These are phyloP conservation scores for Vanacampus margaritifer DNA, from an alignment of 2,113 vertebrate genomes.

Conservation along the genomic window DNA sequence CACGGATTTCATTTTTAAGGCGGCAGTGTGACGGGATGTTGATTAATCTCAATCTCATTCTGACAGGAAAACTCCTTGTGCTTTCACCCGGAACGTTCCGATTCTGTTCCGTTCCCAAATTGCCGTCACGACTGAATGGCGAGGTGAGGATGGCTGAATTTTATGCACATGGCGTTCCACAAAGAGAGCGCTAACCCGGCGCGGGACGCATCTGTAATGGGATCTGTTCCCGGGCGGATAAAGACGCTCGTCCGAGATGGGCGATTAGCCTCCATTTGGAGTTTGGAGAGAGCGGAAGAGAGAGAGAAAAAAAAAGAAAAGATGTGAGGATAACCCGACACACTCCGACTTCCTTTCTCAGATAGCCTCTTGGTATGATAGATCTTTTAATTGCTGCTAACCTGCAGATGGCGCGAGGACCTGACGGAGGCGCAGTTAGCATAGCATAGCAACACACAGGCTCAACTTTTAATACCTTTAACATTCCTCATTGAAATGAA, in stretches of 20 bases:
- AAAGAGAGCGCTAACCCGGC: not conserved
- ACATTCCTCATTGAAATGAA: not conserved
- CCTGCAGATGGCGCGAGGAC: not conserved
- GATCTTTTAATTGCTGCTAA: constrained; percentile 53
- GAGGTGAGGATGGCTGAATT: constrained; percentile 57
- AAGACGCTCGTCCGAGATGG: constrained; percentile 42
- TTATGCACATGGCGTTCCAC: constrained; percentile 15
- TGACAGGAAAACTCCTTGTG: not conserved
- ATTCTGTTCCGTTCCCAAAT: constrained; percentile 9
- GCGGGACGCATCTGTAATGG: constrained; percentile 34
- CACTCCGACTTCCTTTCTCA: constrained; percentile 15
- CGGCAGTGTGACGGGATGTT: not conserved
- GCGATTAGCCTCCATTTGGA: constrained; percentile 58
- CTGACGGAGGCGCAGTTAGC: not conserved
- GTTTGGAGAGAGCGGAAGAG: constrained; percentile 13
- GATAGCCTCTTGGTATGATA: constrained; percentile 31
- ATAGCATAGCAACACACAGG: not conserved
- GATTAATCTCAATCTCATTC: not conserved
- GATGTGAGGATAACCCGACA: constrained; percentile 55
- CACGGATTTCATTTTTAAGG: not conserved
- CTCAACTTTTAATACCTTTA: too few relatives aligned
- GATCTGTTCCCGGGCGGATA: constrained; percentile 47
- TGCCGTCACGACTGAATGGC: constrained; percentile 49
- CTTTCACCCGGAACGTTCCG: not conserved
- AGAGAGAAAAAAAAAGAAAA: constrained; percentile 31